These are phyloP conservation scores for Peromyscus nudipes DNA, from an alignment of 2,797 vertebrate species.

Conservation along the genomic window DNA sequence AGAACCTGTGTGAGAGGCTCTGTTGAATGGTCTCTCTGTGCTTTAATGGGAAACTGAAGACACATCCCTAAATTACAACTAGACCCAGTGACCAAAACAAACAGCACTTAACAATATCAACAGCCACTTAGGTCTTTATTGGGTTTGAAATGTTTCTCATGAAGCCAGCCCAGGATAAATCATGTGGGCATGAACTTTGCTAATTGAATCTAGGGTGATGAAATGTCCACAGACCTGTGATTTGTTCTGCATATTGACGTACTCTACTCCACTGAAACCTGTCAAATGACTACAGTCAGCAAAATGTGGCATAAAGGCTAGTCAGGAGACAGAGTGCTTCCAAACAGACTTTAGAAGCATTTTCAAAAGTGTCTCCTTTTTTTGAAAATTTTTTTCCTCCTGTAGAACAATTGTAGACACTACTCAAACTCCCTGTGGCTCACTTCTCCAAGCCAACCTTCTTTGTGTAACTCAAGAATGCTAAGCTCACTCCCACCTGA, in stretches of 20 bases:
- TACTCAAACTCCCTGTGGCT: neutral
- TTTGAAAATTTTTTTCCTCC: neutral
- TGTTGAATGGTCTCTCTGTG: neutral
- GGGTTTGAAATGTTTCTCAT: conserved; percentile 58
- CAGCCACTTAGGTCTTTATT: neutral
- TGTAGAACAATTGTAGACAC: neutral
- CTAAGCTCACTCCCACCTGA: neutral
- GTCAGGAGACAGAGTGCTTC: neutral
- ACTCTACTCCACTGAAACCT: neutral
- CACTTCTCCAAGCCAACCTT: neutral
- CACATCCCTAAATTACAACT: neutral
- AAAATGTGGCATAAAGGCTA: neutral
- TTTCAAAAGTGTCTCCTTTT: conserved; percentile 17
- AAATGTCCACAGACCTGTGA: conserved; percentile 67
- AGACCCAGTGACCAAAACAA: neutral
- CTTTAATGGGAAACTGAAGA: conserved; percentile 34
- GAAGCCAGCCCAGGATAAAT: conserved; percentile 53
- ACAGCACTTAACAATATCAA: conserved; percentile 9
- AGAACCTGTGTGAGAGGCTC: neutral
- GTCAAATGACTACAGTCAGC: conserved; percentile 59
- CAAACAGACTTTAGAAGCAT: conserved; percentile 1
- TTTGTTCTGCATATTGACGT: conserved; percentile 68
- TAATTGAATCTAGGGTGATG: conserved; percentile 64
- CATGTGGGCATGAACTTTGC: conserved; percentile 51
- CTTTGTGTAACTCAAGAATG: neutral